phyloP scores from a whole-genome alignment of 2,888 invertebrate genomes.

The Galerucella calmariensis region DNA sequence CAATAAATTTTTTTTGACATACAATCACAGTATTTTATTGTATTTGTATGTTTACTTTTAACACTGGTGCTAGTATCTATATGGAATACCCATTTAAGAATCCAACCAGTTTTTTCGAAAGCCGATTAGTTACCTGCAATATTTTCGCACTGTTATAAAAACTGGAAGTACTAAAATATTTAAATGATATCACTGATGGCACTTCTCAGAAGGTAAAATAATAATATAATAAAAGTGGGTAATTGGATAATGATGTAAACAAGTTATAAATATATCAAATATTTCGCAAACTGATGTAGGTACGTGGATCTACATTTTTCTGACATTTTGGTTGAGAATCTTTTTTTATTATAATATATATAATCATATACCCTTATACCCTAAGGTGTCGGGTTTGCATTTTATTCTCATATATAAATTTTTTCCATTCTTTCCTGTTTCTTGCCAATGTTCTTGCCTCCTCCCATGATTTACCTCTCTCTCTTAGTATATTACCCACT shows the following conservation, averaged over 20 bases:
- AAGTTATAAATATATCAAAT: neutral
- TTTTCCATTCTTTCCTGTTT: too few species aligned
- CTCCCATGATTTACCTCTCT: too few species aligned
- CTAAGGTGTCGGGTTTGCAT: too few species aligned
- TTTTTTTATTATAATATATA: too few species aligned
- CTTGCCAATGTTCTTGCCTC: too few species aligned
- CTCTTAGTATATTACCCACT: too few species aligned
- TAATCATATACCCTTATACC: too few species aligned
- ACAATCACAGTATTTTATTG: neutral
- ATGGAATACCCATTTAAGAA: neutral
- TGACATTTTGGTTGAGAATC: too few species aligned
- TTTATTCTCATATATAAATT: too few species aligned
- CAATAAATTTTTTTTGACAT: neutral
- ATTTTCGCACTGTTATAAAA: constrained; percentile 2
- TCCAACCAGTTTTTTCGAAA: neutral
- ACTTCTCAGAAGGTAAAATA: neutral
- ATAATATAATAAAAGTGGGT: neutral
- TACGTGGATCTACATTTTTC: too few species aligned
- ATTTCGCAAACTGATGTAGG: neutral
- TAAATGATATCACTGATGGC: neutral
- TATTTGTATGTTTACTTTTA: neutral
- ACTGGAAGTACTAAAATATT: neutral
- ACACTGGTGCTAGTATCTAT: neutral
- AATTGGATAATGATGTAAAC: neutral
- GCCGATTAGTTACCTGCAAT: neutral